These are phyloP conservation scores for Limulus polyphemus DNA, from an alignment of 2,888 invertebrate species.

Conservation along the genomic window DNA sequence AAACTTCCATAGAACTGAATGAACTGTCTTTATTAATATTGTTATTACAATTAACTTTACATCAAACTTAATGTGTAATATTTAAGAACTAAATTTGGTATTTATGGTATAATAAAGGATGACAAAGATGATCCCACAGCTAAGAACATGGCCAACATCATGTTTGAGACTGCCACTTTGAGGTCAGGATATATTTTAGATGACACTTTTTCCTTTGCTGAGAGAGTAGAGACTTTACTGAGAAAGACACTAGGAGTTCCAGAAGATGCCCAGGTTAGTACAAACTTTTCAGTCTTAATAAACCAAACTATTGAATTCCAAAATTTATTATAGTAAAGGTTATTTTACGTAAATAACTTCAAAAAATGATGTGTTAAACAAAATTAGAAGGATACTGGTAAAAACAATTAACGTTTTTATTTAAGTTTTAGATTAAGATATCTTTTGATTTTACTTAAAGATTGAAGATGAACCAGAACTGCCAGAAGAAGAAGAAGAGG, in stretches of 20 bases:
- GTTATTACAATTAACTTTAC: background rate
- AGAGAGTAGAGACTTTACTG: slow-evolving; percentile 81
- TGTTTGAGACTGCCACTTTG: slow-evolving; percentile 84
- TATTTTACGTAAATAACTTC: no score
- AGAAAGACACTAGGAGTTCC: slow-evolving; percentile 62
- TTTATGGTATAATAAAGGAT: slow-evolving; percentile 31
- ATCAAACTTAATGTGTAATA: background rate
- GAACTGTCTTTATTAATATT: background rate
- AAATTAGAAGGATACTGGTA: no score
- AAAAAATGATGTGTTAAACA: no score
- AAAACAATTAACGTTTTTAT: background rate
- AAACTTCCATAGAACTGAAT: background rate
- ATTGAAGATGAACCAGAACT: slow-evolving; percentile 15
- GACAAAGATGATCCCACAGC: slow-evolving; percentile 65
- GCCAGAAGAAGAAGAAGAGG: slow-evolving; percentile 10
- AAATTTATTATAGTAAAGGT: no score
- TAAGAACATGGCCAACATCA: slow-evolving; percentile 69
- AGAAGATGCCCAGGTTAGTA: slow-evolving; percentile 51
- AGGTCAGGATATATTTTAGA: slow-evolving; percentile 85
- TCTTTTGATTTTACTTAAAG: background rate
- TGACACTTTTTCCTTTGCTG: slow-evolving; percentile 77
- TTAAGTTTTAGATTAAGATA: background rate
- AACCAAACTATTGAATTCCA: no score
- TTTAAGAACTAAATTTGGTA: no score
- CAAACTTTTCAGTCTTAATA: background rate